These are phyloP conservation scores for Sabatieria punctata DNA, from an alignment of 2,888 invertebrate genomes.

Conservation along the genomic window DNA sequence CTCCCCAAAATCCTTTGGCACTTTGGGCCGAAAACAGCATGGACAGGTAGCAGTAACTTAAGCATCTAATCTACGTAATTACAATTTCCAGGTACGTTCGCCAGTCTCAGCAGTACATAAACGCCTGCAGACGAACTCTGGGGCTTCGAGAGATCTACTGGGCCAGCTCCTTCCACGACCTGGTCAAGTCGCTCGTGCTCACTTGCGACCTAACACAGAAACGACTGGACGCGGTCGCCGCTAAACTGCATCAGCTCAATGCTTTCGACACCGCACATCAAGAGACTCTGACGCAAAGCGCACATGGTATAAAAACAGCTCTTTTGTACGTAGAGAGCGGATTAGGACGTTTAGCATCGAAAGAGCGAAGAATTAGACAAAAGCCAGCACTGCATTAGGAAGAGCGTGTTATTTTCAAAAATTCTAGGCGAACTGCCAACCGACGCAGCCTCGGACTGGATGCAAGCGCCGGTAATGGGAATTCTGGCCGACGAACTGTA, in stretches of 20 bases:
- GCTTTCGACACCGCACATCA: neutral
- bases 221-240: neutral
- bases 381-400: too few relatives aligned
- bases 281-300: too few relatives aligned
- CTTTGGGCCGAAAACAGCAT: neutral
- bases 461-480: too few relatives aligned
- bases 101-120: slow-evolving; percentile 11
- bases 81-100: neutral
- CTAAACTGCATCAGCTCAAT: neutral
- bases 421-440: too few relatives aligned
- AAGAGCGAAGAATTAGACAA: too few relatives aligned
- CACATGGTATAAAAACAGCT: too few relatives aligned
- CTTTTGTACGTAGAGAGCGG: too few relatives aligned
- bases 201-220: neutral
- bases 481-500: too few relatives aligned
- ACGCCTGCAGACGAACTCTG: slow-evolving; percentile 6
- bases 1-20: neutral
- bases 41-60: neutral
- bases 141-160: slow-evolving; percentile 5
- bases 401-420: too few relatives aligned
- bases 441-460: too few relatives aligned
- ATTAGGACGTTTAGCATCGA: too few relatives aligned
- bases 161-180: slow-evolving; percentile 9
- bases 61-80: neutral
- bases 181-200: slow-evolving; percentile 5